These are phyloP conservation scores for Conistra vaccinii DNA, from an alignment of 2,888 invertebrate genomes.

Conservation along the genomic window DNA sequence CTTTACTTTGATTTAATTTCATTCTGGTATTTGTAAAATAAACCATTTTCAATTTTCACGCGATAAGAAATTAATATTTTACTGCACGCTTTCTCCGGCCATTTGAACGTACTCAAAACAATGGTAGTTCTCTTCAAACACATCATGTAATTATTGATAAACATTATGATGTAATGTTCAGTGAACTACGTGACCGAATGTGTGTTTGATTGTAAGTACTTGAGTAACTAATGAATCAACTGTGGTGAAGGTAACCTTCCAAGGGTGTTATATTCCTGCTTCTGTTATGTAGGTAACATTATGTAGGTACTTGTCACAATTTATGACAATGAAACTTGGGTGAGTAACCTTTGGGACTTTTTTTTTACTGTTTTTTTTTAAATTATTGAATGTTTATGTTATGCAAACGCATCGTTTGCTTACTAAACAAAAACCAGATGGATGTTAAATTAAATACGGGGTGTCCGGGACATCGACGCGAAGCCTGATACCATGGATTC, in stretches of 20 bases:
- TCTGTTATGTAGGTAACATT: background rate
- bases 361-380: background rate
- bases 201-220: slow-evolving; percentile 23
- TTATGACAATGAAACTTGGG: background rate
- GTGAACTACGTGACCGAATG: slow-evolving; percentile 48
- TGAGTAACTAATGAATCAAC: slow-evolving; percentile 40
- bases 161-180: slow-evolving; percentile 48
- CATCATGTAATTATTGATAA: slow-evolving; percentile 47
- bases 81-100: slow-evolving; percentile 11
- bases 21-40: background rate
- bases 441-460: no score
- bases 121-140: slow-evolving; percentile 40
- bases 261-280: slow-evolving; percentile 18
- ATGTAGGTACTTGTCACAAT: slow-evolving; percentile 10
- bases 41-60: background rate
- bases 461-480: no score
- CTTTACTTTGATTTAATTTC: background rate
- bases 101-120: slow-evolving; percentile 39
- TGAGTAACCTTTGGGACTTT: background rate
- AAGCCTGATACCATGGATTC: no score
- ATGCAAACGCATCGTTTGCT: background rate
- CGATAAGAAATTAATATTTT: background rate
- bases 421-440: background rate
- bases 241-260: slow-evolving; percentile 31
- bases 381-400: no score